Conservation (phyloP, 2,113 vertebrate species). For the Ibidorhyncha struthersii region DNA sequence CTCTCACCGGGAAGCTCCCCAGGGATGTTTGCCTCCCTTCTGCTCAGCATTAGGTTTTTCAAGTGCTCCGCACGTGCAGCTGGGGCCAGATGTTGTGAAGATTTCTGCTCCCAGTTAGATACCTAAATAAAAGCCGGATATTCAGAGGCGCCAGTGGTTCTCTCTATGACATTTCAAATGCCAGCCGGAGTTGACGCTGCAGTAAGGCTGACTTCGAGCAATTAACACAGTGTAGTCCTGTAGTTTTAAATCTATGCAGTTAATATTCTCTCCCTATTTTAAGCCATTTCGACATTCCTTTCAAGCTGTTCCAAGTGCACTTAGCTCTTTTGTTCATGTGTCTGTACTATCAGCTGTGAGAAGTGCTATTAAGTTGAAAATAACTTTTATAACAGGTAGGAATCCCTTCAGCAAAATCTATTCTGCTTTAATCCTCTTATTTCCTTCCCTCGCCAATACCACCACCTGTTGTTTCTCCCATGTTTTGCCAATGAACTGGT, state of each 20-base stretch:
- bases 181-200: not conserved
- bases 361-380: not conserved
- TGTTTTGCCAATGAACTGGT: not conserved
- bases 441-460: not conserved
- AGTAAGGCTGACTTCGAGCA: not conserved
- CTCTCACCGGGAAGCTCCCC: not conserved
- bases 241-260: not conserved
- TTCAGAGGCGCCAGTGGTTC: not conserved
- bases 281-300: not conserved
- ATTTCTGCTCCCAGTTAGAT: not conserved
- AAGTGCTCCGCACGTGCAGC: accelerated
- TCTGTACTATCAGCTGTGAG: not conserved
- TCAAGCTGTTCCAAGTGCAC: not conserved
- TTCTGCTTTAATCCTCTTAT: not conserved
- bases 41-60: not conserved
- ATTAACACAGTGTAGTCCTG: not conserved
- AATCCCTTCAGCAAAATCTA: not conserved
- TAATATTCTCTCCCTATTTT: not conserved
- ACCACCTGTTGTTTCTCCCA: not conserved
- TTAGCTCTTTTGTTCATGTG: not conserved
- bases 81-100: not conserved
- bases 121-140: not conserved
- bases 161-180: not conserved
- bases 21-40: not conserved
- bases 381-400: not conserved